Evolutionary conservation across 2,113 vertebrate genomes (phyloP), one percentile per base, ranked within the genome.

Genomic region (Scomber colias): DNA sequence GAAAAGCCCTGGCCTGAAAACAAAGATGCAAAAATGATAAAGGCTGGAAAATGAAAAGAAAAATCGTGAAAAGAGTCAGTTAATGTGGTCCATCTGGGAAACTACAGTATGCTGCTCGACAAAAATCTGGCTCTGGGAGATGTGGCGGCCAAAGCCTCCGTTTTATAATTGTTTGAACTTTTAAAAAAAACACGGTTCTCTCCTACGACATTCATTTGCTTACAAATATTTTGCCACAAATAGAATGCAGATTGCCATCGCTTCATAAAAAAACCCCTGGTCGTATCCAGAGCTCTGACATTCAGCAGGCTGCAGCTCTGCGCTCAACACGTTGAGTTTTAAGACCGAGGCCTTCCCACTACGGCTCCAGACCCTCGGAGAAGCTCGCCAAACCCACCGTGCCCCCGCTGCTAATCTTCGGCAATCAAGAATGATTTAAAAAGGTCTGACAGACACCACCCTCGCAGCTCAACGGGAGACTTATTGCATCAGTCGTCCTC

Each of bases 71-170:
- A 79, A 85, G 82, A 77, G 74, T 56, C 56, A 87, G 82, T 76
- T 90, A 94, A 93, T 92, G 78, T 77, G 61, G 86, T 88, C 90
- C 90, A 92, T 91, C 56, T 90, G 84, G 91, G 77, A 71, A 77
- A 44, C 83, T 77, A 64, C 81, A 87, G 74, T 60, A 73, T 40
- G 73, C 75, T 77, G 79, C 78, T 85, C 69, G 64, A 89, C 86
- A 84, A 76, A 94, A 79, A 85, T 69, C 75, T 87, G 91, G 82
- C 90, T 85, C 64, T 66, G 66, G 50, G 68, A 92, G 68, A 84
- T 56, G 81, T 77, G 77, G 74, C 5, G 31, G 68, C 83, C 80
- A 83, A 89, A 82, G 61, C 79, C 79, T 89, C 81, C 48, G 67
- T 86, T 92, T 84, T 79, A 60, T 71, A 83, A 90, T 78, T 90